Percentiles rank a stretch among this genome's conserved stretches.
Conservation (phyloP, 2,797 vertebrate genomes). For the Lepilemur ruficaudatus region DNA sequence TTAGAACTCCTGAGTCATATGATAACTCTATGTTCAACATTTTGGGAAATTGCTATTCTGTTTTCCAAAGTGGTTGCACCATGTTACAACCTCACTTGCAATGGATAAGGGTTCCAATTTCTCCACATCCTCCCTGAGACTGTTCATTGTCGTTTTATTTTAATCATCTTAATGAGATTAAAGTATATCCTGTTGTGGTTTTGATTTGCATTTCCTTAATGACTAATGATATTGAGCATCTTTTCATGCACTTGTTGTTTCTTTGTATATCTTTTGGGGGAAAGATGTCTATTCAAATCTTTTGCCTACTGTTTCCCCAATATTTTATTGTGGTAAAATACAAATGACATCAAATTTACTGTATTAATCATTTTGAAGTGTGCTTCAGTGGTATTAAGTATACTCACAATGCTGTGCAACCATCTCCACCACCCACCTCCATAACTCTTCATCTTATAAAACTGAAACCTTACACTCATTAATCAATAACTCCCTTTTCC, state of each 20-base stretch:
- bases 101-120: background rate
- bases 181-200: background rate
- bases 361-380: background rate
- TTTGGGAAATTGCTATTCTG: background rate
- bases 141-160: constrained; percentile 4
- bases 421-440: background rate
- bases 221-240: background rate
- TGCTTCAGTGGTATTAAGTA: background rate
- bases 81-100: background rate
- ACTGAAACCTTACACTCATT: background rate
- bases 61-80: background rate
- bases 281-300: background rate
- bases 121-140: background rate
- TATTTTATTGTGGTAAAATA: background rate
- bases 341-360: background rate
- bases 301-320: background rate
- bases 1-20: background rate
- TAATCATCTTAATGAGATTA: background rate
- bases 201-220: background rate
- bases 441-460: background rate
- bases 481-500: background rate
- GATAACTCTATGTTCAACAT: background rate
- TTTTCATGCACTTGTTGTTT: background rate
- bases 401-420: background rate
- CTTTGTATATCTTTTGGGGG: background rate